Conservation (phyloP, 2,797 vertebrate species). For the Anguilla megastoma region DNA sequence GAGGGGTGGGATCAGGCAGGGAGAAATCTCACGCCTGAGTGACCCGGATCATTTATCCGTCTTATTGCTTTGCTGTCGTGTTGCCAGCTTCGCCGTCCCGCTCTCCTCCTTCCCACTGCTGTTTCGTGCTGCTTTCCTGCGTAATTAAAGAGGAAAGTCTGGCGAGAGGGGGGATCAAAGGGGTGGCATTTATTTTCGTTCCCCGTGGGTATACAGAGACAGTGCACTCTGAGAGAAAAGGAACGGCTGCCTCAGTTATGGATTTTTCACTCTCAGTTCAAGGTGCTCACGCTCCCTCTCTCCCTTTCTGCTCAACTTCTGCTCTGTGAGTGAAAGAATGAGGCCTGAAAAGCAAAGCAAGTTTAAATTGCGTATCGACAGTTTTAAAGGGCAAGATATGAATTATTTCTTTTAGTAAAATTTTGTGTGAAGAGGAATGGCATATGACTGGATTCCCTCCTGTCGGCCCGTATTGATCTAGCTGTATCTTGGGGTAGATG, state of each 20-base stretch:
- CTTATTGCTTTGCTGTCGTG: conserved; percentile 73
- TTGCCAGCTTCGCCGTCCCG: conserved; percentile 45
- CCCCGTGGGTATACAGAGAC: conserved; percentile 62
- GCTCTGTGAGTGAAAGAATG: conserved; percentile 52
- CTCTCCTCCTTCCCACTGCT: conserved; percentile 18
- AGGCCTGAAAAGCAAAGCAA: conserved; percentile 53
- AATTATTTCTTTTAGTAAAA: not conserved
- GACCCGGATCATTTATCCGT: conserved; percentile 71
- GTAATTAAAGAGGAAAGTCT: conserved; percentile 63
- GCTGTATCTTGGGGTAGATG: not conserved
- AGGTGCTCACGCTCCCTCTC: conserved; percentile 24
- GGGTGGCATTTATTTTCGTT: conserved; percentile 67
- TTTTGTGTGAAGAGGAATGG: not conserved
- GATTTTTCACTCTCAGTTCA: conserved; percentile 52
- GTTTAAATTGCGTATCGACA: conserved; percentile 71
- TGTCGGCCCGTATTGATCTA: not conserved
- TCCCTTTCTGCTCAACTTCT: conserved; percentile 44
- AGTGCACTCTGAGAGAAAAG: conserved; percentile 40
- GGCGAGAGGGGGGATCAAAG: conserved; percentile 58
- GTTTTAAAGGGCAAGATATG: conserved; percentile 67
- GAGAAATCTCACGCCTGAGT: conserved; percentile 50
- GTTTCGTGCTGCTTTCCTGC: conserved; percentile 36
- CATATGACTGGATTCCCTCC: not conserved
- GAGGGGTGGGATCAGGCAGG: conserved; percentile 27
- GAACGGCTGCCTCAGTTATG: conserved; percentile 51